A percentile compares a stretch with the other conserved stretches of the same genome.
Evolutionary conservation across 2,797 vertebrate species (phyloP).

Genomic region (Todus mexicanus): DNA sequence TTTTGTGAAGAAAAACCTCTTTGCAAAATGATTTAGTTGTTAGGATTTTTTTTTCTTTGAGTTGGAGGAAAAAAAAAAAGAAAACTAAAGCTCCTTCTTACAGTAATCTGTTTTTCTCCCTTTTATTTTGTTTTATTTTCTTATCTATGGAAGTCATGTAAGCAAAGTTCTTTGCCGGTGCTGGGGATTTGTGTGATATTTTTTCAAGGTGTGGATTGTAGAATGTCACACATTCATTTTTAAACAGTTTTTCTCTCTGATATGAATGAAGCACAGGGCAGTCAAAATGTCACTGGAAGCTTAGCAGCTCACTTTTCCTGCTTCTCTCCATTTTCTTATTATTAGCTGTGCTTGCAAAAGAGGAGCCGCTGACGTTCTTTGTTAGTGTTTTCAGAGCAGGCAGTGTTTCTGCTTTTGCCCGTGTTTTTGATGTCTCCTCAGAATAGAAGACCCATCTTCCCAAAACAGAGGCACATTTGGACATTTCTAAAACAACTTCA

Average conservation of each 20-base stretch:
- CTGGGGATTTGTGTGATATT: constrained; percentile 55
- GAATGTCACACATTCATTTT: constrained; percentile 79
- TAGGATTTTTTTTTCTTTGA: constrained; percentile 11
- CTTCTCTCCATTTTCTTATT: not conserved
- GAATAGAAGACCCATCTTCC: not conserved
- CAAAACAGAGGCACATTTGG: not conserved
- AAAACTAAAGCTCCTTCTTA: constrained; percentile 23
- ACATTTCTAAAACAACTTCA: not conserved
- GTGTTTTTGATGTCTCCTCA: not conserved
- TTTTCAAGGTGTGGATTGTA: constrained; percentile 67
- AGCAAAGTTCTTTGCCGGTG: constrained; percentile 35
- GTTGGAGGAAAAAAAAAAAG: constrained; percentile 24
- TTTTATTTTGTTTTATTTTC: constrained; percentile 65
- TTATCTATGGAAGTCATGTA: constrained; percentile 40
- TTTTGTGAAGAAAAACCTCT: constrained; percentile 41
- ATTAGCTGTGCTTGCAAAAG: constrained; percentile 35
- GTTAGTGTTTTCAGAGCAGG: constrained; percentile 1
- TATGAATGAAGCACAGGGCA: constrained; percentile 66
- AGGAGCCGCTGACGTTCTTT: not conserved
- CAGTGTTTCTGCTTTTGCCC: not conserved
- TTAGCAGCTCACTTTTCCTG: constrained; percentile 47
- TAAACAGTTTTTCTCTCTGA: constrained; percentile 68
- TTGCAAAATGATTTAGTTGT: constrained; percentile 39
- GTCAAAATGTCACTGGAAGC: constrained; percentile 67
- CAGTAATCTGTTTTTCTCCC: constrained; percentile 54